Percentiles rank a stretch among this genome's conserved stretches.
phyloP scores from a whole-genome alignment of 2,888 invertebrate species.

The Sialis fuliginosa region DNA sequence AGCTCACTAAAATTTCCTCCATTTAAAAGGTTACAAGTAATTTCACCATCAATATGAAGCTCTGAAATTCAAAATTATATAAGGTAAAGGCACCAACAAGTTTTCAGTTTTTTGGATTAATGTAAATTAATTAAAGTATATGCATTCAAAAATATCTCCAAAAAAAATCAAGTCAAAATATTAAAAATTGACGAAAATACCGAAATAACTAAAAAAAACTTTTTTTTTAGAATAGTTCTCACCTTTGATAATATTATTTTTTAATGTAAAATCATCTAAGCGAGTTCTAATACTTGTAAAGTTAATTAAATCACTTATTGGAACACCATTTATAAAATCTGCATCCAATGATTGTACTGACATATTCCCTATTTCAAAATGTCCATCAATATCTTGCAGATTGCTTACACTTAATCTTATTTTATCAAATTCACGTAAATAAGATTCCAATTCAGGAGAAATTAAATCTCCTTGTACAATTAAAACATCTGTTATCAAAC shows the following conservation, averaged over 20 bases:
- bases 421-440: conserved; percentile 19
- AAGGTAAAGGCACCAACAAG: background rate
- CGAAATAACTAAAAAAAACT: no score
- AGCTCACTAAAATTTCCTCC: conserved; percentile 13
- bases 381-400: conserved; percentile 18
- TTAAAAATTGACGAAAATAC: no score
- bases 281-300: conserved; percentile 17
- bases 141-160: no score
- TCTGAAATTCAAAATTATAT: conserved; percentile 14
- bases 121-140: no score
- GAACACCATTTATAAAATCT: conserved; percentile 21
- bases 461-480: conserved; percentile 21
- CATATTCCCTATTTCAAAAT: conserved; percentile 20
- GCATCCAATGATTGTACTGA: conserved; percentile 12
- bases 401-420: conserved; percentile 19
- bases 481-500: conserved; percentile 15
- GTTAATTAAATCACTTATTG: conserved; percentile 15
- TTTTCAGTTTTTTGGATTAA: no score
- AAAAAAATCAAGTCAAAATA: no score
- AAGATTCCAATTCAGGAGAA: conserved; percentile 20
- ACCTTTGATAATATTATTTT: conserved; percentile 23
- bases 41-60: conserved; percentile 20
- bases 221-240: background rate
- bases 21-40: conserved; percentile 21
- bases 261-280: conserved; percentile 21